phyloP scores from a whole-genome alignment of 2,888 invertebrate species.

The Pachycephus smyrnensis region DNA sequence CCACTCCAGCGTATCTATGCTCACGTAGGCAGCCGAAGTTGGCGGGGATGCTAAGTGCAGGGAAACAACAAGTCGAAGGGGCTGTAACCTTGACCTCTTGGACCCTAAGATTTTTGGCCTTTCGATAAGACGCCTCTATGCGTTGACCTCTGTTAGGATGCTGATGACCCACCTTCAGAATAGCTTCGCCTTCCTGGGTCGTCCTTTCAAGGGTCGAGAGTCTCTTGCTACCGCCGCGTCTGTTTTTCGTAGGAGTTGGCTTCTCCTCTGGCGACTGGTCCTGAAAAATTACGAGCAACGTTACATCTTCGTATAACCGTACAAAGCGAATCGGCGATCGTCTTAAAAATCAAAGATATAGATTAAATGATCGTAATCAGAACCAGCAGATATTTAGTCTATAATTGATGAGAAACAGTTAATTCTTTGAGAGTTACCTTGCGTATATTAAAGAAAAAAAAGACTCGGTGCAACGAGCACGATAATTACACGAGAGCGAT shows the following conservation, averaged over 20 bases:
- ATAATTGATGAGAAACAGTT: not conserved
- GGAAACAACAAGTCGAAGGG: slow-evolving; percentile 36
- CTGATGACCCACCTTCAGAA: slow-evolving; percentile 66
- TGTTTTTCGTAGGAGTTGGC: slow-evolving; percentile 64
- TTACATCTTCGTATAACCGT: not conserved
- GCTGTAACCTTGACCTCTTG: slow-evolving; percentile 28
- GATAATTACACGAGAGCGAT: slow-evolving; percentile 35
- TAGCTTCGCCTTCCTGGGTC: slow-evolving; percentile 69
- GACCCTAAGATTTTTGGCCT: slow-evolving; percentile 22
- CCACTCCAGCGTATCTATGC: slow-evolving; percentile 14
- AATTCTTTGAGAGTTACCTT: not conserved
- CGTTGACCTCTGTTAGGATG: not conserved
- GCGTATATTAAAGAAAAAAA: not conserved
- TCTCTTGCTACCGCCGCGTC: slow-evolving; percentile 68
- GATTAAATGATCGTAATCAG: not conserved
- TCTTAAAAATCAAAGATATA: not conserved
- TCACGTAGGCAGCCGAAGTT: slow-evolving; percentile 35
- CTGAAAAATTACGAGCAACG: slow-evolving; percentile 39
- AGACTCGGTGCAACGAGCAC: not conserved
- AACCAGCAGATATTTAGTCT: not conserved
- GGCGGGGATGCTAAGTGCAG: slow-evolving; percentile 41
- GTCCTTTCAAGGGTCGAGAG: slow-evolving; percentile 68
- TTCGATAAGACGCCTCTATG: slow-evolving; percentile 3
- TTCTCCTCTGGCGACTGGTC: slow-evolving; percentile 59
- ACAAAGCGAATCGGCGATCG: not conserved